A percentile compares a stretch with the other conserved stretches of the same genome.
phyloP scores from a whole-genome alignment of 1,140 invertebrate genomes.

The Eueides isabella region DNA sequence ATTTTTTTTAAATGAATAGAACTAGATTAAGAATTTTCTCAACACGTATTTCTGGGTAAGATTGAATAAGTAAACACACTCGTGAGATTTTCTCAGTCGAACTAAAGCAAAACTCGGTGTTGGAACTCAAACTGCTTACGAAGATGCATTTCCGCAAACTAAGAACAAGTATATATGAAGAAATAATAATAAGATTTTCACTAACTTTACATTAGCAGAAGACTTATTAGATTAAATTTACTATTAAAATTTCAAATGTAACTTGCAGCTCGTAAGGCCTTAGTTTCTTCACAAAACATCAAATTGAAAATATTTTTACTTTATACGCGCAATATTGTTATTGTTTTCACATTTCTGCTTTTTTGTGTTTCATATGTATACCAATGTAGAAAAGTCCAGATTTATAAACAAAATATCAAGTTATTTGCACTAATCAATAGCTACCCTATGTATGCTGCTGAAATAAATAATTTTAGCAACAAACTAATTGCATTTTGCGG shows the following conservation, averaged over 20 bases:
- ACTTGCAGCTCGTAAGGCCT: no score
- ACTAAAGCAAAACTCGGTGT: slow-evolving; percentile 27
- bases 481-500: slow-evolving; percentile 19
- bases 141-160: slow-evolving; percentile 27
- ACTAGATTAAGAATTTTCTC: slow-evolving; percentile 2
- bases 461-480: slow-evolving; percentile 15
- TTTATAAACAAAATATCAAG: not conserved
- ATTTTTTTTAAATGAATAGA: not conserved
- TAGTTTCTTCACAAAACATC: no score
- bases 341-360: no score
- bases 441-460: not conserved
- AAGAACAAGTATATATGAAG: slow-evolving; percentile 19
- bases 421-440: not conserved
- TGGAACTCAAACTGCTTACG: slow-evolving; percentile 31
- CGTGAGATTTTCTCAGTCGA: slow-evolving; percentile 22
- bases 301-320: no score
- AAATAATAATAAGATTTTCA: slow-evolving; percentile 29
- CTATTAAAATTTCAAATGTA: not conserved
- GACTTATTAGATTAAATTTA: not conserved
- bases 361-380: no score
- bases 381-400: no score
- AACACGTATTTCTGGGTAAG: slow-evolving; percentile 13
- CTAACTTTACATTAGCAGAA: slow-evolving; percentile 11
- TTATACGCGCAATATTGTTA: no score
- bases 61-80: slow-evolving; percentile 18